Percentiles rank a stretch among this genome's conserved stretches.
Evolutionary conservation across 2,797 vertebrate species (phyloP).

Genomic region (Sebastes taczanowskii): DNA sequence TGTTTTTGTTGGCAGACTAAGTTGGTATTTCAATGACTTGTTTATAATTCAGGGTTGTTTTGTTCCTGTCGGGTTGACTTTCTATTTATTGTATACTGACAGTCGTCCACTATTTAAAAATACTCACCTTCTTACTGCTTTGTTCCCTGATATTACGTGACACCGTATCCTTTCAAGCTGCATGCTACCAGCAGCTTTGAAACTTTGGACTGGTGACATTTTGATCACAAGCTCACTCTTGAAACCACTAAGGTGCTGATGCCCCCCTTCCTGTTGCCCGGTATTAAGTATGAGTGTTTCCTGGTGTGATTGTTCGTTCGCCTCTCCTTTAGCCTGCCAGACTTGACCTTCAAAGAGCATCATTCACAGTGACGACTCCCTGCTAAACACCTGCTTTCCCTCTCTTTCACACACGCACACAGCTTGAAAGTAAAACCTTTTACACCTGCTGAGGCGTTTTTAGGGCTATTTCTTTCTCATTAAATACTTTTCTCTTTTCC

Average conservation of each 20-base stretch:
- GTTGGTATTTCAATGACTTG: too few relatives aligned
- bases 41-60: too few relatives aligned
- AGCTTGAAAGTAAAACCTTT: background rate
- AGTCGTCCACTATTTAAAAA: too few relatives aligned
- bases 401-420: background rate
- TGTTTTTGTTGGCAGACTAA: too few relatives aligned
- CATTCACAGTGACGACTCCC: constrained; percentile 29
- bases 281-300: background rate
- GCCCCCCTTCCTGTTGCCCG: background rate
- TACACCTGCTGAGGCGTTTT: rapidly evolving
- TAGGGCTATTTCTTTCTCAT: background rate
- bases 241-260: background rate
- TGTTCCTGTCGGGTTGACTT: too few relatives aligned
- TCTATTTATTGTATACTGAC: too few relatives aligned
- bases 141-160: background rate
- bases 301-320: background rate
- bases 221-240: constrained; percentile 29
- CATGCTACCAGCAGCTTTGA: background rate
- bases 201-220: constrained; percentile 42
- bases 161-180: background rate
- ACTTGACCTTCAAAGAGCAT: constrained; percentile 62
- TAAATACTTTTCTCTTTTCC: background rate
- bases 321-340: constrained; percentile 20
- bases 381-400: constrained; percentile 2
- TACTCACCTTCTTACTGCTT: too few relatives aligned